These are phyloP conservation scores for Drosophila vallismaia DNA, from an alignment of 2,888 invertebrate species.

Conservation along the genomic window DNA sequence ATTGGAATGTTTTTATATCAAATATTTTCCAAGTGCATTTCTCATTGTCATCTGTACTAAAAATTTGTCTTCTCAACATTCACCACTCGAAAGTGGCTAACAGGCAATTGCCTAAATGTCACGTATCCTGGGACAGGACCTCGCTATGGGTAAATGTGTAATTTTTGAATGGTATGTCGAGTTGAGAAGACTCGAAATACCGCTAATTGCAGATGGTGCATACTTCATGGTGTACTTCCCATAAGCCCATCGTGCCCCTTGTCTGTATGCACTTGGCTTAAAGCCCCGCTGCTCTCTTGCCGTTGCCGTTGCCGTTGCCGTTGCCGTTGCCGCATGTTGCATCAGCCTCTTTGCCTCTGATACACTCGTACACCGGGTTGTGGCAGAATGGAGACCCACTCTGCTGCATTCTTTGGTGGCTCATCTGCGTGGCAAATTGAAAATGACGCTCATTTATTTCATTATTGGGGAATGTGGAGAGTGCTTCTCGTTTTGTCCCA, in stretches of 20 bases:
- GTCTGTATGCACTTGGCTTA: constrained; percentile 59
- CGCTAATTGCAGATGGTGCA: constrained; percentile 71
- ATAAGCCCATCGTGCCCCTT: constrained; percentile 5
- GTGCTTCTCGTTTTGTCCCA: constrained; percentile 43
- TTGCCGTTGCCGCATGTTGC: not conserved
- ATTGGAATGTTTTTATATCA: not conserved
- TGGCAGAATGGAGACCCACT: constrained; percentile 4
- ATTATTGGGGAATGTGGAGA: constrained; percentile 51
- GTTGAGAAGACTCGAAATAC: constrained; percentile 12
- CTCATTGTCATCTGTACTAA: not conserved
- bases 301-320: constrained; percentile 1
- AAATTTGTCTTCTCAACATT: constrained; percentile 6
- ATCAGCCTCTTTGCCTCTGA: constrained; percentile 6
- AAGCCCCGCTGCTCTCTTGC: constrained; percentile 33
- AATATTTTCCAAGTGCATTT: constrained; percentile 1
- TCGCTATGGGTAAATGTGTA: constrained; percentile 58
- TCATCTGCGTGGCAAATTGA: constrained; percentile 74
- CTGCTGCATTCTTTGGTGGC: constrained; percentile 59
- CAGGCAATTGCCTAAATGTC: constrained; percentile 72
- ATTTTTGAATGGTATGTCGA: constrained; percentile 49
- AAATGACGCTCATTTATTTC: constrained; percentile 75
- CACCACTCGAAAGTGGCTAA: constrained; percentile 54
- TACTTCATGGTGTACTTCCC: constrained; percentile 37
- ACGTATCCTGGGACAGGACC: constrained; percentile 51
- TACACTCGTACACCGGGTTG: no score